Base-by-base conservation (phyloP, 2,888 invertebrate species). In the Hemaris fuciformis region DNA sequence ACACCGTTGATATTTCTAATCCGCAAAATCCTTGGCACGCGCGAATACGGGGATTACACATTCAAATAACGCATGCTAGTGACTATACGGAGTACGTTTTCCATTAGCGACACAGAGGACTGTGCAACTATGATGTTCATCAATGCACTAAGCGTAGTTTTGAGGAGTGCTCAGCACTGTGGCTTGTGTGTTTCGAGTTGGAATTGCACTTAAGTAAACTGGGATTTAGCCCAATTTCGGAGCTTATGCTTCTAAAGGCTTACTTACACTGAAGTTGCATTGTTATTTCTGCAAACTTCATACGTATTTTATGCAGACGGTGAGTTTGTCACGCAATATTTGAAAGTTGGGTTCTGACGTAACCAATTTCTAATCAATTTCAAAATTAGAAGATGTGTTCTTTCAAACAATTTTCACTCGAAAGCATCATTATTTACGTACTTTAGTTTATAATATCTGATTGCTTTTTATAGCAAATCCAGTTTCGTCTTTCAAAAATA, bases 201-300 rank as follows among this genome's bases (percentile, higher is more conserved):
- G 72, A 81, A 80, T 77, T 74, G 76, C 74, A 77, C 75, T 81
- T 79, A 81, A 82, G 80, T 76, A 84, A 83, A 84, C 84, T 79
- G 78, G 80, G 81, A 84, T 83, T 86, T 83, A 84, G 79, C 79
- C 81, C 84, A 86, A 87, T 87, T 88, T 83, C 71, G 66, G 70
- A 74, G 83, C 81, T 84, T 80, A 83, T 75, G 75, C 77, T 80
- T 78, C 77, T 76, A 77, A 80, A 83, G 78, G 81, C 80, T 84
- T 80, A 76, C 73, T 74, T 76, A 70, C 74, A 73, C 66, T 60
- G 65, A 64, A 66, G 70, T 63, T 77, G 77, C 80, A 76, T 77
- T 76, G 79, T 77, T 80, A 75, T 72, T 53, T 43, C 34, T 43
- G 43, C 62, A 43, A 57, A 31, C 60, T 56, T 64, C 46, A 31